Evolutionary conservation across 2,888 invertebrate species (phyloP).

Genomic region (Cephus sareptanus): DNA sequence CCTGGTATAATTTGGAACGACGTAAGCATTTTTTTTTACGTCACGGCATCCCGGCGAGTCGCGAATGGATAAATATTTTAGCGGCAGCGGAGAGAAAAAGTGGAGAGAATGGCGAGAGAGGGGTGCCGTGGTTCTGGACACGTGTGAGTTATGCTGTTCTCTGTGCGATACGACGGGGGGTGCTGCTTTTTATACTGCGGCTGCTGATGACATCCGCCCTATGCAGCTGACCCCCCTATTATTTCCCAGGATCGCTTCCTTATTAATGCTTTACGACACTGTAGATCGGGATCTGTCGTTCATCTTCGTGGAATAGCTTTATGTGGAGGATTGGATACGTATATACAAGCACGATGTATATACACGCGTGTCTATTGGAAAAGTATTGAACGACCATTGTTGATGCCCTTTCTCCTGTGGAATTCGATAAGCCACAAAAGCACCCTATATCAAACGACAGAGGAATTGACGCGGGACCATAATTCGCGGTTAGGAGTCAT

Average conservation of each 20-base stretch:
- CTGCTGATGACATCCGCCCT: conserved; percentile 51
- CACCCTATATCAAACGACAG: neutral
- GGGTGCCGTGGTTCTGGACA: conserved; percentile 18
- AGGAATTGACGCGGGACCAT: neutral
- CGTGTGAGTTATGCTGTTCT: conserved; percentile 29
- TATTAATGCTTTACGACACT: conserved; percentile 20
- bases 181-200: conserved; percentile 38
- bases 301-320: neutral
- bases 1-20: neutral
- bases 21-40: neutral
- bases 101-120: neutral
- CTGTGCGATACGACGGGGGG: conserved; percentile 12
- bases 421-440: neutral
- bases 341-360: neutral
- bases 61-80: conserved; percentile 8
- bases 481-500: neutral
- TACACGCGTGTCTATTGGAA: neutral
- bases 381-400: neutral
- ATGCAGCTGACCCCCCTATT: conserved; percentile 53
- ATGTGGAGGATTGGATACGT: neutral
- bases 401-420: neutral
- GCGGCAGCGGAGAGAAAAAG: neutral
- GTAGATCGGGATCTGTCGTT: neutral
- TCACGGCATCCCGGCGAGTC: neutral
- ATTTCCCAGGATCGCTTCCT: conserved; percentile 39